Evolutionary conservation across 2,113 vertebrate genomes (phyloP).

Genomic region (Hydrolagus affinis): DNA sequence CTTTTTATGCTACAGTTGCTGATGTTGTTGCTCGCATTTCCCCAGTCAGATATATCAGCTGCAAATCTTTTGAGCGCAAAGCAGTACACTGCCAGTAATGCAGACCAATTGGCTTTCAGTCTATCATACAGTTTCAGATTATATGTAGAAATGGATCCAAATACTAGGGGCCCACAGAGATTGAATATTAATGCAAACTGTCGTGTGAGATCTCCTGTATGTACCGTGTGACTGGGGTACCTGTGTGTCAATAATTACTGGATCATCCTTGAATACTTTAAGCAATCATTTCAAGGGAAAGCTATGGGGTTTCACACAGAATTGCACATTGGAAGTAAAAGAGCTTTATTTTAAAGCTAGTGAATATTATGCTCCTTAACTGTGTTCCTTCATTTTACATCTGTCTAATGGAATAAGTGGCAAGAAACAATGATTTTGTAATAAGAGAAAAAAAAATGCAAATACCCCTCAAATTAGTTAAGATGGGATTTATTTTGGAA

Average conservation of each 20-base stretch:
- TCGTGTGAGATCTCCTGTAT: background rate
- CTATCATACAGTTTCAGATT: slow-evolving; percentile 15
- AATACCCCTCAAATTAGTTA: background rate
- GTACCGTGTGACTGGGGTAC: background rate
- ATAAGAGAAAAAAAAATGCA: background rate
- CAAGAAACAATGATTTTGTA: background rate
- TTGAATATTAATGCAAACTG: background rate
- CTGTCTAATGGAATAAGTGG: too few relatives aligned
- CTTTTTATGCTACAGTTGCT: background rate
- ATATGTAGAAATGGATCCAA: background rate
- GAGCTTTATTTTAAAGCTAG: background rate
- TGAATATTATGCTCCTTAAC: background rate
- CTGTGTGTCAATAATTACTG: background rate
- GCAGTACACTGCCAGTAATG: background rate
- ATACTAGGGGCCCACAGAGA: background rate
- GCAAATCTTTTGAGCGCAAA: background rate
- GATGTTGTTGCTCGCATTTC: background rate
- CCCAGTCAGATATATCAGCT: slow-evolving; percentile 3
- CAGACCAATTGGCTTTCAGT: too few relatives aligned
- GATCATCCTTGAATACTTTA: background rate
- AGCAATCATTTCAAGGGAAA: slow-evolving; percentile 3
- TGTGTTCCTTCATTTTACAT: background rate
- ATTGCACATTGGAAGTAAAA: background rate
- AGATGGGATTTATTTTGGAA: background rate
- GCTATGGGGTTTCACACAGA: background rate